Evolutionary conservation across 2,888 invertebrate genomes (phyloP), one percentile per base, ranked within the genome.

Genomic region (Phytoseiulus persimilis): DNA sequence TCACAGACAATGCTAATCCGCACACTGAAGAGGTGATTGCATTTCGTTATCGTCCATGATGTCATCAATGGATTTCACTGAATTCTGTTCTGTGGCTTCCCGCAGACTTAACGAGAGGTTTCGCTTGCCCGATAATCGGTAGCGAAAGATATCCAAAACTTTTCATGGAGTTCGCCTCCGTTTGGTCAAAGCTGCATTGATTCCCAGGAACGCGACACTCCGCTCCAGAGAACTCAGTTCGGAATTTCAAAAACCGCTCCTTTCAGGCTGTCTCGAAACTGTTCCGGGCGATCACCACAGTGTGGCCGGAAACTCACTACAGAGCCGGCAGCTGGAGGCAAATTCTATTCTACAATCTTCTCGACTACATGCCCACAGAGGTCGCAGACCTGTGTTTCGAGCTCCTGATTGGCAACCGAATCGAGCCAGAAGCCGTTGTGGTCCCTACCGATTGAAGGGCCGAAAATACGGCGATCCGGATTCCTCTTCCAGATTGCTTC

Each of bases 181-280:
- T 39, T 9, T 39, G 39, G 5, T 39, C 3, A 6, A 39, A 39
- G 5, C 39, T 9, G 9, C 39, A 39, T 39, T 6, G 9, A 39
- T 39, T 39, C 9, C 39, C 39, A 6, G 39, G 9, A 9, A 39
- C 3, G 39, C 39, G 9, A 6, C 39, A 6, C 39, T 9, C 39
- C 5, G 9, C 3, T 39, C 39, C 39, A 3, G 9, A 3, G 39
- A 39, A 3, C 3, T 39, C 39, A 9, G 3, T 39, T 9, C 39
- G 3, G 9, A 6, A 6, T 39, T 39, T 39, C 9, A 39, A 39
- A 9, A 39, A 9, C 3, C 9, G 3, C n/a, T 9, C n/a, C 5
- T 87, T 87, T 23, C 87, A 87, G 87, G 87, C 87, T 6, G 87
- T 87, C 32, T 23, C 33, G n/a, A 23, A 39, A n/a, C 87, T 87